Evolutionary conservation across 2,888 invertebrate genomes (phyloP), one percentile per base, ranked within the genome.

Genomic region (Acanthoscelides obtectus): DNA sequence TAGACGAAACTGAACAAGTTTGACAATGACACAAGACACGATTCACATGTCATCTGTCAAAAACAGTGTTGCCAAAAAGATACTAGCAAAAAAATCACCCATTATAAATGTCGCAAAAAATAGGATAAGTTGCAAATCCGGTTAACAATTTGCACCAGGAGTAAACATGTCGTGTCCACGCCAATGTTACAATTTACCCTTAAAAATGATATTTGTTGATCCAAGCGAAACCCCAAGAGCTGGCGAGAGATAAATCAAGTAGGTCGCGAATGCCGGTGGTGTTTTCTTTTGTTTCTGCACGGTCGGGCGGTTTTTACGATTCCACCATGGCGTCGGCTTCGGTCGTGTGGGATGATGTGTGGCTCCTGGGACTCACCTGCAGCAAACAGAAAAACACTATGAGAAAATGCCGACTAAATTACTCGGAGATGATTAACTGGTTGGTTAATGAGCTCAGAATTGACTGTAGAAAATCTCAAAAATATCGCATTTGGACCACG

Each of bases 191-290:
- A 45, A 45, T 45, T 45, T 45, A 45, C 3, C 45, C 5, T 45
- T 45, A 45, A 45, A 45, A 45, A 45, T 12, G 45, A 77, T 75
- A 77, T 77, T 78, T 77, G 76, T 75, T 74, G 75, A 75, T 65
- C 75, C 74, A 76, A 75, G 78, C 77, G 78, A 73, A 78, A 77
- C 77, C 73, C 72, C 45, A 17, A 68, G 72, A 67, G 74, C 72
- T 77, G 75, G 77, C 77, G 77, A 76, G 76, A 75, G 74, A 77
- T 77, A 77, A 77, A 77, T 77, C 77, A 77, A 75, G 74, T 70
- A 77, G 77, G 76, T 76, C 75, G 75, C 63, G 72, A 71, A 68
- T 71, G 71, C 66, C 73, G 76, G 75, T 74, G 68, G 67, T 73
- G 72, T 73, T 70, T 69, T 69, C 73, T 76, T 78, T 76, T 76